A percentile compares a stretch with the other conserved stretches of the same genome.
These are phyloP conservation scores for Monopis laevigella DNA, from an alignment of 2,888 invertebrate species.

Conservation along the genomic window DNA sequence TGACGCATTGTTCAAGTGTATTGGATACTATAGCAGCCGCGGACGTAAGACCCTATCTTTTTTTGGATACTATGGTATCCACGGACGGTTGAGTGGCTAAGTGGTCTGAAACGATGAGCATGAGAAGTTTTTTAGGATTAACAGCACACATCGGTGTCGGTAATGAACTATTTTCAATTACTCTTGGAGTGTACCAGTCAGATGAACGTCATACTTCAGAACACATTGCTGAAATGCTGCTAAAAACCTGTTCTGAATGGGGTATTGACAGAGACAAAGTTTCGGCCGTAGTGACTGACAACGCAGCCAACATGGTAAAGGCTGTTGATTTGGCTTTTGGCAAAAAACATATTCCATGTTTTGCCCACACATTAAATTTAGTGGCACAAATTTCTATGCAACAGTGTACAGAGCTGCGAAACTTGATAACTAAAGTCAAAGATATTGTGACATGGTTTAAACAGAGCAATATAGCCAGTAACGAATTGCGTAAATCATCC, in stretches of 20 bases:
- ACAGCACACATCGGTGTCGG: slow-evolving; percentile 29
- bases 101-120: slow-evolving; percentile 26
- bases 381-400: slow-evolving; percentile 24
- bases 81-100: too few species aligned
- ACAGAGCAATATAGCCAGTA: slow-evolving; percentile 12
- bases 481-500: slow-evolving; percentile 11
- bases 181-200: slow-evolving; percentile 29
- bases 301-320: slow-evolving; percentile 27
- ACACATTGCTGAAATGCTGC: slow-evolving; percentile 24
- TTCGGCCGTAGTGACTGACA: slow-evolving; percentile 22
- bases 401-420: slow-evolving; percentile 18
- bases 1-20: too few species aligned
- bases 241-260: slow-evolving; percentile 24
- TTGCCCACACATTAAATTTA: slow-evolving; percentile 32
- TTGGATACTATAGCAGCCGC: too few species aligned
- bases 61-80: too few species aligned
- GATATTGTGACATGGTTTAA: slow-evolving; percentile 20
- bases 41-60: too few species aligned
- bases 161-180: slow-evolving; percentile 25
- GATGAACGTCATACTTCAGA: slow-evolving; percentile 31
- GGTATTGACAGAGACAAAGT: slow-evolving; percentile 23
- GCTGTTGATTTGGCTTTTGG: slow-evolving; percentile 26
- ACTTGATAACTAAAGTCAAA: slow-evolving; percentile 23
- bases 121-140: slow-evolving; percentile 28
- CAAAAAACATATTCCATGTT: slow-evolving; percentile 28